Base-by-base conservation (phyloP, 92 coral and sea anemone species). In the Isaurus tuberculatus region DNA sequence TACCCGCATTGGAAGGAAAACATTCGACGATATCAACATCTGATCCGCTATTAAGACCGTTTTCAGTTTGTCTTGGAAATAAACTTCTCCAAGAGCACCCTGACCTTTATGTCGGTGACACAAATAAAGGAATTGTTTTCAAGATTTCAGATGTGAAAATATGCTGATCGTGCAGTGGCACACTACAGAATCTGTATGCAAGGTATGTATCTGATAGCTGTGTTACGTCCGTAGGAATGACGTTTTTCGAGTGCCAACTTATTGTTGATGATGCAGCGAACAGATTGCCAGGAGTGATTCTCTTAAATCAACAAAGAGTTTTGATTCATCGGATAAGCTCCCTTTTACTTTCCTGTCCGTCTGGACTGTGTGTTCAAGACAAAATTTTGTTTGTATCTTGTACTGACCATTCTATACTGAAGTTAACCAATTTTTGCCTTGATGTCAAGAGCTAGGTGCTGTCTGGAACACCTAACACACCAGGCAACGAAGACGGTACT, bases 91-190 rank as follows among this genome's bases (percentile, higher is more conserved):
- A 73, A 61, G 73, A 63, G 17, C 58, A 73, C 20, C 87, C 81
- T 22, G 87, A 84, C 64, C 20, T 72, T 73, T 84, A 36, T 63
- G 73, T 72, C 17, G 81, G 87, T 58, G 81, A 72, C 87, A 84
- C 75, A 61, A 73, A 74, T 70, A 72, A 73, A 61, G 83, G 83
- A 32, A 65, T 55, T 5, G 70, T 82, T 8, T 82, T 69, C 29
- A 82, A 73, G 49, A 25, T 84, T 14, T 55, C 75, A 61, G 80
- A 73, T 29, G 73, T 72, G 40, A 84, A 71, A 14, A 29, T 84
- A 19, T 17, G 36, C 29, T 8, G 29, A 5, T 27, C 70, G 40
- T 27, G 36, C 37, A 58, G 65, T n/a, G 65, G 65, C 26, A 58
- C 46, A 40, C 74, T 73, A 23, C 82, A 46, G 37, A 28, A 72